Evolutionary conservation across 2,888 invertebrate species (phyloP), one percentile per base, ranked within the genome.

Genomic region (Myopa tessellatipennis): DNA sequence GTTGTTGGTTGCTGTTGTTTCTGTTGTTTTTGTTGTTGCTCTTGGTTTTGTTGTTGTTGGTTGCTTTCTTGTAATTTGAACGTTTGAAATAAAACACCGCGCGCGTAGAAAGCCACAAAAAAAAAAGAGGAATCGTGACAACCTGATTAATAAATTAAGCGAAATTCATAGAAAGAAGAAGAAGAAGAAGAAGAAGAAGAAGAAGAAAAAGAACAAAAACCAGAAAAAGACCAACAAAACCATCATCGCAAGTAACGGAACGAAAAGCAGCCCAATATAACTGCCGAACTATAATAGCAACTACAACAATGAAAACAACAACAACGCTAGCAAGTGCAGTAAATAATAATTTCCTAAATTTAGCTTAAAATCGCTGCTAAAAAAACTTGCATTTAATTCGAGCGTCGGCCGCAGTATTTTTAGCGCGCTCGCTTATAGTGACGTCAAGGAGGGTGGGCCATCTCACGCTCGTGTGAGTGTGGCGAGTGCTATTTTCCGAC

Each of bases 1-100:
- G 50, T 50, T 50, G 50, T 50, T 50, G 14, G 1, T 50, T 50
- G 50, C 3, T 71, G 38, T 55, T 14, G 50, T n/a, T n/a, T n/a
- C n/a, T n/a, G n/a, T n/a, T 26, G 26, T 26, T 26, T 26, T 0
- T 36, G 16, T 65, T 65, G 4, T n/a, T 61, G 38, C 36, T 65
- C 36, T 65, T 65, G 65, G 4, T 58, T 58, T 34, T 38, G 65
- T 65, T 65, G 36, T 67, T 38, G 40, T 40, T 40, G 12, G 16
- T 36, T 67, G 14, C 36, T 40, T 40, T 7, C 36, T 58, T 34
- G 52, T 36, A 52, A 70, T 16, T 70, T 36, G 16, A 70, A 7
- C 55, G 34, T 14, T 52, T 55, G 34, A 70, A 70, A 70, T 70
- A 55, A 34, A 55, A 70, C 36, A 70, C 52, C 55, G 69, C 50